Base-by-base conservation (phyloP, 2,113 vertebrate species). In the Baryphthengus martii region DNA sequence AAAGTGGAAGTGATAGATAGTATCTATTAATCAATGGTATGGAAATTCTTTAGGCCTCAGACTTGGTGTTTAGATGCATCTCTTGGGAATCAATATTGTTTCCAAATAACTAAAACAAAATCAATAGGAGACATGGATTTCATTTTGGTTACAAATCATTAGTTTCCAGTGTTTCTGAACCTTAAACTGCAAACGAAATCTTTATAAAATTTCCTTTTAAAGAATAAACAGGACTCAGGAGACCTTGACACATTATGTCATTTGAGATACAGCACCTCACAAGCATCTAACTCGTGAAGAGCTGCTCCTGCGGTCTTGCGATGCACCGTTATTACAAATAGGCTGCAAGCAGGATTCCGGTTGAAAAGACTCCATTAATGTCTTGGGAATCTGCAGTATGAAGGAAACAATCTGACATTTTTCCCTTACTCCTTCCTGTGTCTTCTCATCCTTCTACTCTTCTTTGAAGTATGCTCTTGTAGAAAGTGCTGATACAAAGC, bases 81-180 rank as follows among this genome's bases (percentile, higher is more conserved):
- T 98, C 94, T 95, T 97, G 94, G 91, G 82, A 95, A 98, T 98
- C 97, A 93, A 98, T 98, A 97, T 85, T 95, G 96, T 97, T 98
- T 98, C 97, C 95, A 97, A 98, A 97, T 96, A 98, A 98, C 97
- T 97, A 98, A 98, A 98, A 18, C 52, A 90, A 97, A 98, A 98
- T 98, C 98, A 95, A 98, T 98, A 94, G 26, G 65, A 94, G 91
- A 87, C 84, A 89, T 67, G 93, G 93, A 93, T 93, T 98, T 97
- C 71, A 94, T 95, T 97, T 98, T 97, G 76, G 78, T 97, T 98
- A 91, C 76, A 97, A 96, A 97, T 98, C 85, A 96, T 98, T 97
- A 95, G 65, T 93, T 96, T 95, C 88, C 87, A 91, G 89, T 96
- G 86, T 95, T 98, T 97, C 85, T 93, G 86, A 97, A 92, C 72